Evolutionary conservation across 2,888 invertebrate genomes (phyloP).

Genomic region (Litoditis marina): DNA sequence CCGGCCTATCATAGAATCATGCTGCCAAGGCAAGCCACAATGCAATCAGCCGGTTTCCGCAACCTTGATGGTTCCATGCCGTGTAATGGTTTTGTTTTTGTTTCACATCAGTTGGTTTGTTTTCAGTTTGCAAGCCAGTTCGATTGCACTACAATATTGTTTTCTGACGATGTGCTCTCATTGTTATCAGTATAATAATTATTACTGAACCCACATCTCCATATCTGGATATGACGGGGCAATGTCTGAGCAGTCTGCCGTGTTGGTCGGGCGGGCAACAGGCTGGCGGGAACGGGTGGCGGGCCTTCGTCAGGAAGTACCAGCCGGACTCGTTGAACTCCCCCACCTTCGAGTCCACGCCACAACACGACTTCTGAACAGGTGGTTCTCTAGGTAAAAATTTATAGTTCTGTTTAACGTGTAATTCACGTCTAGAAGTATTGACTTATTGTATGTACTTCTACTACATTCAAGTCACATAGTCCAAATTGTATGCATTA

Average conservation of each 20-base stretch:
- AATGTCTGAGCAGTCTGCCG: conserved; percentile 45
- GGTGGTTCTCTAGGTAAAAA: neutral
- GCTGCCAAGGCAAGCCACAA: neutral
- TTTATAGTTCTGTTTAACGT: too few species aligned
- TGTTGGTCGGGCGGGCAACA: conserved; percentile 56
- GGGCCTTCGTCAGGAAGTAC: conserved; percentile 47
- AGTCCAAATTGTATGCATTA: too few species aligned
- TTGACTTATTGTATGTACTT: too few species aligned
- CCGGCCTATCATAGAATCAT: too few species aligned
- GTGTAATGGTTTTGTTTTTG: too few species aligned
- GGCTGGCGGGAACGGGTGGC: conserved; percentile 56
- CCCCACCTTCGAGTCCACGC: conserved; percentile 58
- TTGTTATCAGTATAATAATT: too few species aligned
- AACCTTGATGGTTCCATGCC: too few species aligned
- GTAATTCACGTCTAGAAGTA: neutral
- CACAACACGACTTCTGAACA: conserved; percentile 57
- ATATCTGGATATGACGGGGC: conserved; percentile 53
- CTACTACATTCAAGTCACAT: too few species aligned
- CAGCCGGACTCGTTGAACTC: conserved; percentile 57
- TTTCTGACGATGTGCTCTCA: too few species aligned
- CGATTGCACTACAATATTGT: too few species aligned
- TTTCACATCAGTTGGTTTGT: too few species aligned
- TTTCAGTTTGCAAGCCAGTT: too few species aligned
- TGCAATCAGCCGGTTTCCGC: neutral
- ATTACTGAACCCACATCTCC: conserved; percentile 56